Evolutionary conservation across 30 jellyfish, hydroid and myxozoan species (phyloP).

Genomic region (Phacellophora camtschatica): DNA sequence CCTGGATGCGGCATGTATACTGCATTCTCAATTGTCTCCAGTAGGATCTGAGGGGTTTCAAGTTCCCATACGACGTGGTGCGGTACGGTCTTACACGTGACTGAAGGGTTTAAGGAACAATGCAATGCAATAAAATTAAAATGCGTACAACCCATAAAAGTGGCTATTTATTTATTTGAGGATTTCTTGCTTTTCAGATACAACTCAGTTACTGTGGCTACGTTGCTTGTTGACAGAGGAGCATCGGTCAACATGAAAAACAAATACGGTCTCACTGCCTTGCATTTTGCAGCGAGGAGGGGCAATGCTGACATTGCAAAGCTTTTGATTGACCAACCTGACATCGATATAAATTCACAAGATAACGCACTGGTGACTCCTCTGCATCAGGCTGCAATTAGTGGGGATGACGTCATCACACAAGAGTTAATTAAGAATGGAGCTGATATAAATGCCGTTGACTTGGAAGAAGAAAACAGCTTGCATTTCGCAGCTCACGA

Average conservation of each 20-base stretch:
- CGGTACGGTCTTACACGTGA: no score
- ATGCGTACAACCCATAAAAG: no score
- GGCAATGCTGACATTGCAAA: constrained; percentile 80
- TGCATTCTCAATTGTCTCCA: no score
- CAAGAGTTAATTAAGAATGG: constrained; percentile 55
- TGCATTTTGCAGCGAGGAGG: constrained; percentile 82
- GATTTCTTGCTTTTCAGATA: constrained; percentile 66
- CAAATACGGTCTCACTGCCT: constrained; percentile 78
- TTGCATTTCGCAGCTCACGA: constrained; percentile 94
- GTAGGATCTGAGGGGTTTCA: no score
- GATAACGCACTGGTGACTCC: constrained; percentile 80
- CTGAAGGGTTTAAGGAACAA: no score
- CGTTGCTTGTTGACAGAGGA: constrained; percentile 52
- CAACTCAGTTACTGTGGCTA: constrained; percentile 68
- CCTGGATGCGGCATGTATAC: no score
- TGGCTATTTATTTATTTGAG: no score
- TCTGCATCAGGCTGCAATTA: constrained; percentile 78
- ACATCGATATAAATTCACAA: constrained; percentile 36
- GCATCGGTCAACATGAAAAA: constrained; percentile 50
- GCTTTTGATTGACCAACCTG: constrained; percentile 45
- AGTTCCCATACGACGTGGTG: no score
- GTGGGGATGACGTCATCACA: constrained; percentile 77
- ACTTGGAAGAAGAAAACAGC: constrained; percentile 76
- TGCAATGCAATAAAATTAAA: no score
- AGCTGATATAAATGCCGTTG: constrained; percentile 69